Evolutionary conservation across 1,140 invertebrate genomes (phyloP), one percentile per base, ranked within the genome.

Genomic region (Conus betulinus): DNA sequence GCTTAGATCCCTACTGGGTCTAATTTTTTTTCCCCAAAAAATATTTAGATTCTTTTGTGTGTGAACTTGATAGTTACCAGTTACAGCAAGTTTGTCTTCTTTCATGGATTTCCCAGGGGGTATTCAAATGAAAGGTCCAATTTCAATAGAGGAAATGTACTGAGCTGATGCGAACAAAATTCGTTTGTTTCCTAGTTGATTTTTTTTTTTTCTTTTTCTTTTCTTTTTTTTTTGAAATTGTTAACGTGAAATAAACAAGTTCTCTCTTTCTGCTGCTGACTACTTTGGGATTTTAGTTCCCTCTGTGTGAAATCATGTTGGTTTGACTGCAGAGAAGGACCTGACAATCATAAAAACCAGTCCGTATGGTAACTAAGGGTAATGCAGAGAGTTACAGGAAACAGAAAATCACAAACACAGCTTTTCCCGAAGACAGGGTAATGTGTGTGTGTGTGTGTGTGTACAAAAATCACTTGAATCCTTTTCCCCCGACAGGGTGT

Each of bases 151-250:
- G 13, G 10, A 27, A 79, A 11, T 79, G 10, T n/a, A 27, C 51
- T 79, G 25, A 13, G 10, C 11, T 79, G 25, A 27, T 79, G 10
- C 51, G 10, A 13, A 27, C 23, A 13, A 13, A 13, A 13, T 79
- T 79, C 39, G 2, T 51, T 83, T 83, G n/a, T 83, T 7, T 39
- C 11, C 11, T 83, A 7, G 51, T 83, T 83, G 2, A 1, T 83
- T 83, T 83, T 83, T 83, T 51, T 7, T 27, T 27, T 82, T 82
- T 82, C 53, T 82, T 82, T 82, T 82, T 82, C 7, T 82, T 15
- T 82, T 82, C 39, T 82, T 82, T 82, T 51, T 6, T 23, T 82
- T 82, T 82, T 51, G 15, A 20, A 15, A 39, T 82, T 82, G 13
- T 51, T 17, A 20, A 20, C 8, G n/a, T 39, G 15, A 8, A 27